Base-by-base conservation (phyloP, 2,888 invertebrate genomes). In the Ennomos fuscantarius region DNA sequence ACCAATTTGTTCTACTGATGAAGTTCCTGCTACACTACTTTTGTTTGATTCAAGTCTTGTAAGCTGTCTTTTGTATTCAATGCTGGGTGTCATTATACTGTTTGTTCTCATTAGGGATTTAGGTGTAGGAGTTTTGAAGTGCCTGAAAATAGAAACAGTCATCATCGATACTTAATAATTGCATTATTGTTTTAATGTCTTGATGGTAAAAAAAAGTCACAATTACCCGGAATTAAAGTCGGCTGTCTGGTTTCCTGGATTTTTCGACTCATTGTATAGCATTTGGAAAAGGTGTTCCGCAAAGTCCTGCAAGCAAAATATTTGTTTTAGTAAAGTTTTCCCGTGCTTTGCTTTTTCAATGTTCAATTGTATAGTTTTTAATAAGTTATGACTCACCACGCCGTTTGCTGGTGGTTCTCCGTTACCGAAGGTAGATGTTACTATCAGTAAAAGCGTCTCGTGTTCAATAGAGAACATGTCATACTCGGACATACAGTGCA, bases 321-420 rank as follows among this genome's bases (percentile, higher is more conserved):
- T 24, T 24, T 24, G 0, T 9, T 24, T 0, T 24, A 15, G 10
- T 1, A 24, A 13, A 6, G 9, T n/a, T 41, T 10, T 41, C 0
- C 1, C 24, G 6, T 24, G 8, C 8, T 1, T 1, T 31, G 41
- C 0, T 41, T 41, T n/a, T n/a, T n/a, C n/a, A n/a, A 8, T 0
- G 9, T 41, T 24, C 5, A 1, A n/a, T n/a, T n/a, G 24, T 24
- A 5, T 9, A 10, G 37, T 37, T n/a, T 24, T 2, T 24, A 24
- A 24, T 39, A 41, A 10, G 9, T 24, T 6, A n/a, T 41, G 9
- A 87, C 93, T 87, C 89, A 97, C 97, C 93, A 97, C 97, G 65
- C 99, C 99, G 85, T 98, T 99, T 80, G 98, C 98, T 0, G 99
- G 99, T 13, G 99, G 97, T 91, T 99, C 99, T 1, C 99, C 99